Evolutionary conservation across 2,113 vertebrate species (phyloP), one percentile per base, ranked within the genome.

Genomic region (Puma concolor): DNA sequence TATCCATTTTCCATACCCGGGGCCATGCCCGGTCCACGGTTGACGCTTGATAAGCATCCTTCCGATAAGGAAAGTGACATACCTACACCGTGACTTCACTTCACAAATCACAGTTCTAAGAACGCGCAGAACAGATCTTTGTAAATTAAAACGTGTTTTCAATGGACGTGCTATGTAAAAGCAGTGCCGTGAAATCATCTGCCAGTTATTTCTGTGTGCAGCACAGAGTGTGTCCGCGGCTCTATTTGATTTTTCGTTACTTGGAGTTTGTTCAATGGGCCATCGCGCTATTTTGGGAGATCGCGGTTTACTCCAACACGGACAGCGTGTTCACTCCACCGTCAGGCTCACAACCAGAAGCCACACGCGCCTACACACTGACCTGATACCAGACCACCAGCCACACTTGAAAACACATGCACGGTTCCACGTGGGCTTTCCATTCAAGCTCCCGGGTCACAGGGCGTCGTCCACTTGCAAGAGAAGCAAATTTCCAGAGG

Each of bases 311-410:
- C 50, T 91, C 54, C 38, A 54, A 64, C 54, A 33, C 21, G 41
- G n/a, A 33, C 2, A 63, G 1, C 0, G 0, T 12, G 12, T 19
- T 41, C 38, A 15, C 0, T 1, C n/a, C 57, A 48, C 77, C 16
- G 11, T 74, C 29, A 36, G 48, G 41, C 41, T 50, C 48, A 29
- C 12, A n/a, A 9, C 16, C 31, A 17, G 44, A 50, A 38, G 52
- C 21, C 33, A 16, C 19, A 38, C 15, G 17, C 1, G 1, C 3
- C 2, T 12, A 33, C 0, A 7, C 16, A 2, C 29, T 1, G 19
- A 63, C 9, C 7, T 4, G 16, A 8, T 33, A 36, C 36, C 0
- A 41, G 29, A 57, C 44, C 3, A 5, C 16, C 10, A 66, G 36
- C 67, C 1, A 12, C 1, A 41, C 38, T 10, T 36, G 63, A 9